These are phyloP conservation scores for Neuroterus valhalla DNA, from an alignment of 1,140 invertebrate genomes.

Conservation along the genomic window DNA sequence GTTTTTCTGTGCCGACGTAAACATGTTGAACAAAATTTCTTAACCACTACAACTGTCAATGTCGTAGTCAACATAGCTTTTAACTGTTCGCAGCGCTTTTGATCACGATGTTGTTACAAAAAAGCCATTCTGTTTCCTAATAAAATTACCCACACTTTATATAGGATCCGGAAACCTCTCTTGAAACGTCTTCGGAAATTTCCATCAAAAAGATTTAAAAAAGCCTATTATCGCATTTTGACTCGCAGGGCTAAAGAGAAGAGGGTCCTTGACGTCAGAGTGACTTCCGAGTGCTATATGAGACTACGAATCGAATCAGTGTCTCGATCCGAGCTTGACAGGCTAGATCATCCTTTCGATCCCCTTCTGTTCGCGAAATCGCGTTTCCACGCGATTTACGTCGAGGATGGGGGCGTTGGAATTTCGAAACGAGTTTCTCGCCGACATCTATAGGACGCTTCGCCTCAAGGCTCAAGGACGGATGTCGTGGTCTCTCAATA, in stretches of 20 bases:
- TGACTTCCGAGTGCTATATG: neutral
- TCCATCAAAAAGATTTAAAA: neutral
- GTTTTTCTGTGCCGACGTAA: too few relatives aligned
- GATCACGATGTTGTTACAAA: too few relatives aligned
- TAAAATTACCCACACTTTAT: too few relatives aligned
- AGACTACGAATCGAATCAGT: conserved; percentile 23
- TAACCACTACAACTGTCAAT: too few relatives aligned
- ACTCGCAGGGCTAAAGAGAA: neutral
- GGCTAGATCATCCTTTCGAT: conserved; percentile 33
- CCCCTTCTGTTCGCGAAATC: conserved; percentile 41
- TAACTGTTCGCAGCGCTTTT: too few relatives aligned
- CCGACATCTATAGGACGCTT: conserved; percentile 34
- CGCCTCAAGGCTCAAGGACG: conserved; percentile 33
- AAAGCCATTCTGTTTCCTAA: too few relatives aligned
- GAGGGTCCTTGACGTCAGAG: conserved; percentile 9
- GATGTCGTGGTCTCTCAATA: conserved; percentile 31
- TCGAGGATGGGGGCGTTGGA: conserved; percentile 35
- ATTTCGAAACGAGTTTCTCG: conserved; percentile 47
- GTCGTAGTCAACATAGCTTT: too few relatives aligned
- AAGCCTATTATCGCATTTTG: neutral
- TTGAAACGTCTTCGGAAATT: neutral
- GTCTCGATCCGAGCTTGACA: conserved; percentile 3
- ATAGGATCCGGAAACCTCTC: neutral
- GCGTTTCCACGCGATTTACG: conserved; percentile 37
- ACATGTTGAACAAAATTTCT: too few relatives aligned